Evolutionary conservation across 2,113 vertebrate species (phyloP), one percentile per base, ranked within the genome.

Genomic region (Anhinga rufa): DNA sequence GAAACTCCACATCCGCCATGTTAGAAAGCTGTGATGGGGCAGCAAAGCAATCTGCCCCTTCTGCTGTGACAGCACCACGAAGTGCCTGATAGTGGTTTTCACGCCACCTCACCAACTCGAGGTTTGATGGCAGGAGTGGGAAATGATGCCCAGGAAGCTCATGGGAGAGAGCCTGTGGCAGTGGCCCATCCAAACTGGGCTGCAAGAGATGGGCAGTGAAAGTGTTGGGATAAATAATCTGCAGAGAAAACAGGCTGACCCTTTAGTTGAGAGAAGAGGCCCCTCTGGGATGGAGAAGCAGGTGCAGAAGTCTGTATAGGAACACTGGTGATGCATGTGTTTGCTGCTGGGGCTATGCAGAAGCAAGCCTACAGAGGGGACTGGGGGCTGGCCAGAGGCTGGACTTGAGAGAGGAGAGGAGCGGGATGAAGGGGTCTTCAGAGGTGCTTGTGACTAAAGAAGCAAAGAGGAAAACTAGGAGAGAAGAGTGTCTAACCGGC

Each of bases 311-410:
- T 32, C 58, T 21, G 58, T 32, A 7, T 21, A 52, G 72, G 6
- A 49, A 17, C 7, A 5, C 7, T 9, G 42, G 42, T 8, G 9
- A 6, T 8, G 26, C 9, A 8, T 2, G 15, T 7, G 7, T 18
- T 55, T 18, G 51, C 28, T 16, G 69, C 10, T 12, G 48, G 21
- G 13, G 11, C 26, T 60, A 8, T 5, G 11, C 25, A n/a, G 66
- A 20, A 29, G 29, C 15, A 14, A 70, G 44, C 36, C 36, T 18
- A 6, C 5, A 10, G 36, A 29, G 49, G 25, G 32, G 38, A 34
- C 2, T 5, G 24, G n/a, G 18, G 57, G 17, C 54, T 15, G 22
- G 55, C 12, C 16, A 28, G 42, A 18, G 58, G 4, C 28, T 4
- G 44, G 29, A 32, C n/a, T 25, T 8, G 11, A 36, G 34, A 22